These are phyloP conservation scores for Morelia viridis DNA, from an alignment of 2,797 vertebrate species.

Conservation along the genomic window DNA sequence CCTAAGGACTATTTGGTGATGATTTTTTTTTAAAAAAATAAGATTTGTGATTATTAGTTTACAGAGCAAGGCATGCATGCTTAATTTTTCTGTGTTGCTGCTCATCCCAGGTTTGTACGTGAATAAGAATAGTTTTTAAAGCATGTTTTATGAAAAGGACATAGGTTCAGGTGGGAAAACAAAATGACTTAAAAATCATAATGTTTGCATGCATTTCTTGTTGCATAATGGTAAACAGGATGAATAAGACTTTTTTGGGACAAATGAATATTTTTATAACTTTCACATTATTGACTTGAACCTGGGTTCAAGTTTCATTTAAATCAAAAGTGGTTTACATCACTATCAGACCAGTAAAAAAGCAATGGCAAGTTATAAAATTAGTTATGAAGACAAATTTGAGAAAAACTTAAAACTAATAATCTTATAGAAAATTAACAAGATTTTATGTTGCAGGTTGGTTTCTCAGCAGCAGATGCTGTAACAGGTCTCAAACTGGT, in stretches of 20 bases:
- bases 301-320: neutral
- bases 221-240: neutral
- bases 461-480: constrained; percentile 95
- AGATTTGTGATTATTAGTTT: neutral
- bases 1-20: neutral
- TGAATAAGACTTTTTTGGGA: neutral
- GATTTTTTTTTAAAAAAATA: neutral
- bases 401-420: neutral
- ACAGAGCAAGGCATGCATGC: neutral
- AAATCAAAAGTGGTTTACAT: neutral
- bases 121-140: neutral
- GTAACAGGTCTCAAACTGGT: constrained; percentile 95
- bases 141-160: neutral
- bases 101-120: too few species aligned
- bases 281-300: neutral
- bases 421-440: constrained; percentile 3
- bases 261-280: neutral
- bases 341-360: neutral
- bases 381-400: neutral
- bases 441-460: constrained; percentile 78
- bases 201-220: neutral
- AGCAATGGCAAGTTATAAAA: neutral
- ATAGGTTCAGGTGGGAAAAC: neutral
- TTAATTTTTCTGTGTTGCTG: neutral
- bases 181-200: neutral